Conservation (phyloP, 2,113 vertebrate species). For the Corythaeola cristata region DNA sequence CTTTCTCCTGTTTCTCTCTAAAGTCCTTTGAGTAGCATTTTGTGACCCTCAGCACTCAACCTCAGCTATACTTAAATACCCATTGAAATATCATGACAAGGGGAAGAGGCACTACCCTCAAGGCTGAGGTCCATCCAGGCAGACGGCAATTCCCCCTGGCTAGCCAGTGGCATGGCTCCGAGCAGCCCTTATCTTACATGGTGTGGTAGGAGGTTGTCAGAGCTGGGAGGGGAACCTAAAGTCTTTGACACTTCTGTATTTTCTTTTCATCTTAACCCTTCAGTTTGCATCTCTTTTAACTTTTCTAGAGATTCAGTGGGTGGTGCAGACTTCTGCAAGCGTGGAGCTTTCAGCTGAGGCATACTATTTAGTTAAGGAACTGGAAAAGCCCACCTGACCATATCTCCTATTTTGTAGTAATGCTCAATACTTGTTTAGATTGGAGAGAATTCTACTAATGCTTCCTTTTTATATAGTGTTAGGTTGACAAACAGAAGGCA, state of each 20-base stretch:
- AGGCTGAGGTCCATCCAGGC: not conserved
- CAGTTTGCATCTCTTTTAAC: not conserved
- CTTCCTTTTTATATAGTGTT: not conserved
- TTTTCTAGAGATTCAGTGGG: not conserved
- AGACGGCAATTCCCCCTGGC: rapidly evolving
- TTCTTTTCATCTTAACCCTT: not conserved
- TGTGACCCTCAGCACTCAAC: not conserved
- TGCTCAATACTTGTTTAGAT: not conserved
- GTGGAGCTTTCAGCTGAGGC: not conserved
- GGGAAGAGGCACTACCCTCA: not conserved
- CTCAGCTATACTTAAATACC: not conserved
- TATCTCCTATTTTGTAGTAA: not conserved
- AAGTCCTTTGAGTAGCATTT: not conserved
- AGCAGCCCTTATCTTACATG: not conserved
- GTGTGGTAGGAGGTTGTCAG: not conserved
- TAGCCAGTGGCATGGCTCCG: not conserved
- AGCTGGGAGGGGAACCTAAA: not conserved
- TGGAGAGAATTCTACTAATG: not conserved
- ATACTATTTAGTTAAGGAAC: not conserved
- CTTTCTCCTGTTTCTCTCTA: not conserved
- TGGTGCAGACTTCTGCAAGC: not conserved
- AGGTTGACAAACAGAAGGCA: not conserved
- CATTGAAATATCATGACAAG: not conserved
- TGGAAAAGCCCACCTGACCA: not conserved
- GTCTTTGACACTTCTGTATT: not conserved